phyloP scores from a whole-genome alignment of 1,140 invertebrate genomes.

The Diorhabda elongata region DNA sequence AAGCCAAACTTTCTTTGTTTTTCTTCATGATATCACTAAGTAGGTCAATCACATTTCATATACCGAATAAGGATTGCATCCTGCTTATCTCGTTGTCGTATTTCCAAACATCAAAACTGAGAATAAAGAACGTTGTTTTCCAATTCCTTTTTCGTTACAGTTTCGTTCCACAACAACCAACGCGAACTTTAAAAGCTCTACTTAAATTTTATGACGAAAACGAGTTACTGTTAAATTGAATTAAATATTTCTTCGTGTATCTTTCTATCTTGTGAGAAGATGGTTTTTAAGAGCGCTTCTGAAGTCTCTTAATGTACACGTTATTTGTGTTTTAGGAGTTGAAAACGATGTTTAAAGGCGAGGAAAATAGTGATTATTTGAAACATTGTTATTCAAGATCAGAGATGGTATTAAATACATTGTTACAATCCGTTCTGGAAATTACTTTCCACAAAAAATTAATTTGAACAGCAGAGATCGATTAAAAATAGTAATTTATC shows the following conservation, averaged over 20 bases:
- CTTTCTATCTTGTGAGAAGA: neutral
- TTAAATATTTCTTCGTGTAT: neutral
- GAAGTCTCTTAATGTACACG: neutral
- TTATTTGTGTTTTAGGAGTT: neutral
- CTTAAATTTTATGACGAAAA: constrained; percentile 1
- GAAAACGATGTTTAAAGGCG: neutral
- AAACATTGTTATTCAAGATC: neutral
- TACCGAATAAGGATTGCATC: too few species aligned
- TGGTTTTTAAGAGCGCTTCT: neutral
- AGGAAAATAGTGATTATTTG: neutral
- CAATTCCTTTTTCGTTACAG: neutral
- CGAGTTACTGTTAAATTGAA: constrained; percentile 2
- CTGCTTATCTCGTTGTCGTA: too few species aligned
- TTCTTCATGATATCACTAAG: too few species aligned
- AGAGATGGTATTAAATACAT: too few species aligned
- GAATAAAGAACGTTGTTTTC: neutral
- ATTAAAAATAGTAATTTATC: too few species aligned
- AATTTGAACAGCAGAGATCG: too few species aligned
- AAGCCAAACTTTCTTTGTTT: too few species aligned
- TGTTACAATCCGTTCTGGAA: too few species aligned
- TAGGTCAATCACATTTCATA: too few species aligned
- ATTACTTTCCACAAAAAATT: too few species aligned
- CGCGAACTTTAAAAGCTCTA: neutral
- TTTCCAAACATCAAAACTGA: neutral
- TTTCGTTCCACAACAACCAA: neutral